These are phyloP conservation scores for Diorhabda carinulata DNA, from an alignment of 1,140 invertebrate genomes.

Conservation along the genomic window DNA sequence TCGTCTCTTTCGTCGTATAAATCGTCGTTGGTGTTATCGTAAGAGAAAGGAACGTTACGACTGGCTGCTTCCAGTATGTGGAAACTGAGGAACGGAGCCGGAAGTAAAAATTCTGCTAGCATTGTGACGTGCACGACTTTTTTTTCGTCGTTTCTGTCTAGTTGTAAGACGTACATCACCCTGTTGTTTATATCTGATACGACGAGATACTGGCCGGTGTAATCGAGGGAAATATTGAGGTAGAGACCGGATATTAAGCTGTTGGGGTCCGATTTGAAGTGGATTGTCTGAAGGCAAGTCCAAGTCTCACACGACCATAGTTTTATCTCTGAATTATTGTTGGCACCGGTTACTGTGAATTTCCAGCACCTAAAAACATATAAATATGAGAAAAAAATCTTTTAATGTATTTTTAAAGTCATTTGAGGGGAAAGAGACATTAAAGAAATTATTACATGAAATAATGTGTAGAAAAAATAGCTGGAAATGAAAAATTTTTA, in stretches of 20 bases:
- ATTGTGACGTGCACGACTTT: constrained; percentile 58
- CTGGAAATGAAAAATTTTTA: no score
- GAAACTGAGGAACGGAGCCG: constrained; percentile 80
- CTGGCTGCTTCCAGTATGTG: constrained; percentile 74
- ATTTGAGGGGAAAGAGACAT: no score
- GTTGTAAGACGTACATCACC: constrained; percentile 73
- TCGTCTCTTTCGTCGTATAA: constrained; percentile 38
- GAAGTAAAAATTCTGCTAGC: constrained; percentile 77
- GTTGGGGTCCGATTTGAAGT: constrained; percentile 55
- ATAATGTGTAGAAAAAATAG: no score
- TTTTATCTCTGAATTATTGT: constrained; percentile 87
- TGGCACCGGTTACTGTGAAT: constrained; percentile 84
- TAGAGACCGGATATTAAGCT: constrained; percentile 44
- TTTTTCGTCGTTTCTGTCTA: constrained; percentile 57
- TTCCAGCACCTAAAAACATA: constrained; percentile 86
- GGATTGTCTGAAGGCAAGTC: constrained; percentile 86
- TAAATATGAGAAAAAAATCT: no score
- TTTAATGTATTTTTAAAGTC: no score
- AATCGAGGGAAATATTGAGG: constrained; percentile 75
- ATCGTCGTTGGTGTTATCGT: constrained; percentile 41
- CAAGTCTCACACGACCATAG: constrained; percentile 93
- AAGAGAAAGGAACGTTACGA: constrained; percentile 43
- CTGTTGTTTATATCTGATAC: constrained; percentile 78
- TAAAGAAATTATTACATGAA: no score
- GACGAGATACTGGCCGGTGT: constrained; percentile 76